Evolutionary conservation across 2,888 invertebrate species (phyloP).

Genomic region (Bellardia bayeri): DNA sequence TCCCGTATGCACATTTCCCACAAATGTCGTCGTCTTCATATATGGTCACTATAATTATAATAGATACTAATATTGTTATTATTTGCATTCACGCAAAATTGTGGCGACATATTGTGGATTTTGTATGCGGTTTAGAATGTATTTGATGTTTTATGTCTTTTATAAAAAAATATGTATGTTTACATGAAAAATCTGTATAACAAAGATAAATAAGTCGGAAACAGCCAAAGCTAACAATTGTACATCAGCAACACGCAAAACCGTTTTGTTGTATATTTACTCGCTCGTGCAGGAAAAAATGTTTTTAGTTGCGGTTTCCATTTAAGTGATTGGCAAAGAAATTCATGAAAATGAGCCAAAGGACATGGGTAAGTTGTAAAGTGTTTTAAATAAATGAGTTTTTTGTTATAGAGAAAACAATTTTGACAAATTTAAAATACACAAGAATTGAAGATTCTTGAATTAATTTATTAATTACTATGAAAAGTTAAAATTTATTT

Average conservation of each 20-base stretch:
- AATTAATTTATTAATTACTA: too few species aligned
- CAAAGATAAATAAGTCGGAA: conserved; percentile 27
- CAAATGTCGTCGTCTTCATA: not conserved
- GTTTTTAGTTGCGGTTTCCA: conserved; percentile 4
- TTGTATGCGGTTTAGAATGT: conserved; percentile 32
- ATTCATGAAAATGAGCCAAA: not conserved
- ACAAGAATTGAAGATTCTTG: too few species aligned
- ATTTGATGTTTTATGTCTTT: conserved; percentile 26
- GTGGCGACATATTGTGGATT: conserved; percentile 41
- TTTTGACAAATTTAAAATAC: too few species aligned
- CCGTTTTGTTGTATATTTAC: not conserved
- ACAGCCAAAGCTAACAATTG: conserved; percentile 18
- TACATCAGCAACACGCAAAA: conserved; percentile 13
- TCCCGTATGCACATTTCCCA: too few species aligned
- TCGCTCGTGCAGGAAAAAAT: not conserved
- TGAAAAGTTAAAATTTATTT: too few species aligned
- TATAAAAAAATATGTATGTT: not conserved
- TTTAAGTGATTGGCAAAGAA: conserved; percentile 6
- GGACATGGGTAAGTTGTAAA: not conserved
- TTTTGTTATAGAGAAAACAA: too few species aligned
- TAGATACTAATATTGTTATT: conserved; percentile 16
- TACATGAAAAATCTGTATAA: not conserved
- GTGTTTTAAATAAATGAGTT: not conserved
- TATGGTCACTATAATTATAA: conserved; percentile 13
- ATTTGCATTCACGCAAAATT: conserved; percentile 40